phyloP scores from a whole-genome alignment of 2,888 invertebrate species.

The Heliconius ismenius region DNA sequence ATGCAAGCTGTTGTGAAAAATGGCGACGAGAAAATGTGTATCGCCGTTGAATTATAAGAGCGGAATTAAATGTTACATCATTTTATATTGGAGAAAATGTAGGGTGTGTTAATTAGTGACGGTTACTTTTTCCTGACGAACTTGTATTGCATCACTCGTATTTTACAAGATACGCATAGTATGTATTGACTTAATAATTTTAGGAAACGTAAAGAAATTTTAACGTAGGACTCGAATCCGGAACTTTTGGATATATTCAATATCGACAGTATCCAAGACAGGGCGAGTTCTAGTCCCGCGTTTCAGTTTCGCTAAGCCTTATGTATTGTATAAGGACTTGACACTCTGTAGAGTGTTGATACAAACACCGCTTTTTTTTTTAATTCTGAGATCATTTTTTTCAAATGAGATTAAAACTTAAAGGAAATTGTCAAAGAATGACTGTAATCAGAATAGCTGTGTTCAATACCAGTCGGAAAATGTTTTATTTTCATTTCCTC shows the following conservation, averaged over 20 bases:
- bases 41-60: constrained; percentile 29
- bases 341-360: too few species aligned
- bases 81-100: not conserved
- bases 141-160: not conserved
- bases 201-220: too few species aligned
- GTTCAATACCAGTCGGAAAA: too few species aligned
- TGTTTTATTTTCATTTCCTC: too few species aligned
- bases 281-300: too few species aligned
- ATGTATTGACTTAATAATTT: not conserved
- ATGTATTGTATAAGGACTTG: too few species aligned
- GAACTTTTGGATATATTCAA: too few species aligned
- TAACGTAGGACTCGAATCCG: too few species aligned
- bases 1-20: constrained; percentile 51
- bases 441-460: not conserved
- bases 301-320: too few species aligned
- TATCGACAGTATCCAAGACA: too few species aligned
- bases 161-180: not conserved
- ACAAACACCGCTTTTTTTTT: too few species aligned
- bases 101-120: not conserved
- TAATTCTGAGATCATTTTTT: not conserved
- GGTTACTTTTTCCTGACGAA: not conserved
- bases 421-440: not conserved
- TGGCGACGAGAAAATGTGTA: constrained; percentile 34
- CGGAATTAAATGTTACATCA: constrained; percentile 8
- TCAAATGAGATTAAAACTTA: not conserved